phyloP scores from a whole-genome alignment of 2,113 vertebrate genomes.

The Serilophus lunatus region DNA sequence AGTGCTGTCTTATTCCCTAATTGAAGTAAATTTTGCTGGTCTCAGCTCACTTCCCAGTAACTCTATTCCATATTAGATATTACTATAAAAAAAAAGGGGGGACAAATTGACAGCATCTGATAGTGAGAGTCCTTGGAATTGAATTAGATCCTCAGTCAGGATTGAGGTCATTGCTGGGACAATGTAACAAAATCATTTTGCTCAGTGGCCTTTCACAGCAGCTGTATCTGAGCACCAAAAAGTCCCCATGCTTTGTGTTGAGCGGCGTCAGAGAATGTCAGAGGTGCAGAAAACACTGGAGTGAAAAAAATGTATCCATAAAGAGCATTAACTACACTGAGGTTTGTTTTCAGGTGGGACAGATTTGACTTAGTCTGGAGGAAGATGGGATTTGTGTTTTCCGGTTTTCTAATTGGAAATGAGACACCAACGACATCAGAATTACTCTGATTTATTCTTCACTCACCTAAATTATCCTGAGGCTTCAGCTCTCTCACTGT shows the following conservation, averaged over 20 bases:
- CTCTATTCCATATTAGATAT: conserved; percentile 20
- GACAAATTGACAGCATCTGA: conserved; percentile 35
- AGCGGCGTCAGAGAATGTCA: not conserved
- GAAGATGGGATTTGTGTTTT: not conserved
- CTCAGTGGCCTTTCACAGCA: not conserved
- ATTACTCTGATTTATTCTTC: not conserved
- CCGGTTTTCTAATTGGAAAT: not conserved
- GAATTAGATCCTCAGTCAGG: conserved; percentile 36
- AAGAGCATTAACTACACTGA: not conserved
- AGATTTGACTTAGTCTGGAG: not conserved
- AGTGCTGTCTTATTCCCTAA: not conserved
- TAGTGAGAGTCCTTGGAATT: conserved; percentile 37
- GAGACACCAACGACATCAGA: not conserved
- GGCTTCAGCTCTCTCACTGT: not conserved
- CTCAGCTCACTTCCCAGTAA: conserved; percentile 25
- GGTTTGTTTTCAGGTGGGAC: not conserved
- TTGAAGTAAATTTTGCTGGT: conserved; percentile 46
- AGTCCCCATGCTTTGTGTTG: not conserved
- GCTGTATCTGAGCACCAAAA: not conserved
- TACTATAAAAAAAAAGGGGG: not conserved
- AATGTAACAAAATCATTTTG: conserved; percentile 11
- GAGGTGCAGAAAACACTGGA: not conserved
- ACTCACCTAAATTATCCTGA: not conserved
- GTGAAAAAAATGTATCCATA: not conserved
- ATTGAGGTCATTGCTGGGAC: conserved; percentile 35